phyloP scores from a whole-genome alignment of 1,140 invertebrate genomes.

The Pseudachorutes palmiensis region DNA sequence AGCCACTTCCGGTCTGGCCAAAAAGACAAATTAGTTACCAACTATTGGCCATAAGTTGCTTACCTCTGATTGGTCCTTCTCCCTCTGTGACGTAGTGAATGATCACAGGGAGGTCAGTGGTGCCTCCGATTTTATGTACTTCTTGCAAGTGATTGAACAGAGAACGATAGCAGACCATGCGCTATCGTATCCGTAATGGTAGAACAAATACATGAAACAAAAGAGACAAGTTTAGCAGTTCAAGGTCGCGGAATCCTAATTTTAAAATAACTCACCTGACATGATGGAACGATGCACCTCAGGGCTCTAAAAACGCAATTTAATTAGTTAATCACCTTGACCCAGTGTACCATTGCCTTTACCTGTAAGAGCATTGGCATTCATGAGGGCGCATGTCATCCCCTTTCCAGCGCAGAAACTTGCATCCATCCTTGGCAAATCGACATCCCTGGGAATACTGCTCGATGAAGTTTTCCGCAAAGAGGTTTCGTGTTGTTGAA shows the following conservation, averaged over 20 bases:
- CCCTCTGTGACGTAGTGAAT: slow-evolving; percentile 14
- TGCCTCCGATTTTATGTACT: slow-evolving; percentile 22
- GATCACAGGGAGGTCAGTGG: slow-evolving; percentile 11
- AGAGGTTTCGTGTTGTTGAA: slow-evolving; percentile 27
- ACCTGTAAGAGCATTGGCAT: slow-evolving; percentile 25
- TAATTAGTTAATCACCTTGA: not conserved
- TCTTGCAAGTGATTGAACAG: slow-evolving; percentile 21
- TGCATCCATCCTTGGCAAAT: slow-evolving; percentile 26
- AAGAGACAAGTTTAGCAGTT: not conserved
- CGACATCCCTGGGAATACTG: slow-evolving; percentile 27
- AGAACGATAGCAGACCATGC: slow-evolving; percentile 16
- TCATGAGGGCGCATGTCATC: slow-evolving; percentile 34
- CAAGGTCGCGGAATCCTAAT: too few relatives aligned
- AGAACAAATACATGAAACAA: too few relatives aligned
- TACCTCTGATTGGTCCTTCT: not conserved
- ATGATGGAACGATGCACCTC: slow-evolving; percentile 23
- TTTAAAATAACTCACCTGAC: slow-evolving; percentile 12
- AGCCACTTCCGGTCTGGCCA: slow-evolving; percentile 24
- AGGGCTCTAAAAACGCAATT: slow-evolving; percentile 8
- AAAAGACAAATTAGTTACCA: not conserved
- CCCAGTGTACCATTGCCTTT: not conserved
- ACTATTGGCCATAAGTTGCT: not conserved
- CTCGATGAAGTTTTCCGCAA: slow-evolving; percentile 32
- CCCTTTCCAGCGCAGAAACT: slow-evolving; percentile 30
- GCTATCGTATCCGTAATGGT: too few relatives aligned